Evolutionary conservation across 2,888 invertebrate species (phyloP), one percentile per base, ranked within the genome.

Genomic region (Macrosiphum euphorbiae): DNA sequence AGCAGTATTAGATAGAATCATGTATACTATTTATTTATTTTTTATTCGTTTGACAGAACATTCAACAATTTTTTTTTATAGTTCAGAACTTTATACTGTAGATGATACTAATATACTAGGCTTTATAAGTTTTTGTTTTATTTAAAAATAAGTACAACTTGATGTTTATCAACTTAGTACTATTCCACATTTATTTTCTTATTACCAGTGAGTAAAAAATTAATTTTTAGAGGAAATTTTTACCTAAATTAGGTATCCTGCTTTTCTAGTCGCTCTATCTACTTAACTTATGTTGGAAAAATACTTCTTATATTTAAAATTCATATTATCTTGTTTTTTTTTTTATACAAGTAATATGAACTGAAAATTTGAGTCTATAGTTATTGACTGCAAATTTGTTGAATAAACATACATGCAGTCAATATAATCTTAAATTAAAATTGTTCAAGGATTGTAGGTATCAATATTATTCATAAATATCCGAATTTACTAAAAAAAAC

Each of bases 21-120:
- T 94, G 94, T 94, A 94, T 94, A 94, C 94, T 90, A 94, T 90
- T 90, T 61, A 67, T 58, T 93, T 85, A 88, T 52, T 89, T 84
- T 92, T 28, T 84, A 84, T 84, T 84, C 13, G 44, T 84, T 92
- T 35, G 35, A 87, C 67, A 90, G 41, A 92, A 55, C 24, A 85
- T 89, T 55, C 1, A 44, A 85, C 28, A 78, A 52, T 92, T 87
- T 10, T 86, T 44, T 86, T 86, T 47, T 47, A 47, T 28, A 86
- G n/a, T 86, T 58, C 28, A 61, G 16, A 10, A n/a, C 67, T 88
- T 88, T 78, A 61, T 85, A n/a, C 35, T 52, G 4, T 88, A 52
- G 44, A 58, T 89, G 41, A 44, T 91, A 58, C 78, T 86, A 35
- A 24, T 58, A 41, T 11, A 78, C 41, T 88, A 78, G 41, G n/a